Evolutionary conservation across 2,113 vertebrate genomes (phyloP).

Genomic region (Elachura formosa): DNA sequence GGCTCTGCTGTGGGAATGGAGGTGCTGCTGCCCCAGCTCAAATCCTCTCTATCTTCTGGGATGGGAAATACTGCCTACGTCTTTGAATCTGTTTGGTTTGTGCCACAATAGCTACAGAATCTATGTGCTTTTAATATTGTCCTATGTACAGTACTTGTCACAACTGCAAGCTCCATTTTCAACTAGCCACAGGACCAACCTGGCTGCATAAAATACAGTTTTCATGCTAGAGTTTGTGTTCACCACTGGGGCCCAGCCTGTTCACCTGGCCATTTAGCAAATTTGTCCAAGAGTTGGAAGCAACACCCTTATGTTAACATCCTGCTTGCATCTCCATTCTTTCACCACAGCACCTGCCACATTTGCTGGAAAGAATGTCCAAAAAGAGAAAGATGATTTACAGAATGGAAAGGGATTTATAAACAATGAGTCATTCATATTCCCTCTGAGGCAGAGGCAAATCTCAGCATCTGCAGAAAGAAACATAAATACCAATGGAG

Average conservation of each 20-base stretch:
- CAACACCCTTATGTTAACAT: not conserved
- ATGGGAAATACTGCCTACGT: not conserved
- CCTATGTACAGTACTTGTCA: not conserved
- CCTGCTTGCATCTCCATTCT: not conserved
- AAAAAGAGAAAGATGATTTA: not conserved
- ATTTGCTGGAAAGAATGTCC: not conserved
- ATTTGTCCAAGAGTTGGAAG: not conserved
- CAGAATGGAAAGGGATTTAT: not conserved
- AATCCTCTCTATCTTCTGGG: not conserved
- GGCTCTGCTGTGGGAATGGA: not conserved
- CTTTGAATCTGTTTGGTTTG: not conserved
- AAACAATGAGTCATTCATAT: conserved; percentile 42
- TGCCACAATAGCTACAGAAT: accelerated
- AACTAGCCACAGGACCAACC: not conserved
- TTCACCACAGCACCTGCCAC: not conserved
- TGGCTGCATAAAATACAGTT: accelerated
- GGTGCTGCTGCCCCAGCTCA: not conserved
- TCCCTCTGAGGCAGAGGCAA: not conserved
- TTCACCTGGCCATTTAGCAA: not conserved
- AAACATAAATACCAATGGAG: not conserved
- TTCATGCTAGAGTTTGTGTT: not conserved
- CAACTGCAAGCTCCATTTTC: not conserved
- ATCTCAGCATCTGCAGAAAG: not conserved
- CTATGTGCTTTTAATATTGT: not conserved
- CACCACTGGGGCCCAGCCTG: not conserved